Evolutionary conservation across 2,888 invertebrate species (phyloP).

Genomic region (Aspidiotus destructor): DNA sequence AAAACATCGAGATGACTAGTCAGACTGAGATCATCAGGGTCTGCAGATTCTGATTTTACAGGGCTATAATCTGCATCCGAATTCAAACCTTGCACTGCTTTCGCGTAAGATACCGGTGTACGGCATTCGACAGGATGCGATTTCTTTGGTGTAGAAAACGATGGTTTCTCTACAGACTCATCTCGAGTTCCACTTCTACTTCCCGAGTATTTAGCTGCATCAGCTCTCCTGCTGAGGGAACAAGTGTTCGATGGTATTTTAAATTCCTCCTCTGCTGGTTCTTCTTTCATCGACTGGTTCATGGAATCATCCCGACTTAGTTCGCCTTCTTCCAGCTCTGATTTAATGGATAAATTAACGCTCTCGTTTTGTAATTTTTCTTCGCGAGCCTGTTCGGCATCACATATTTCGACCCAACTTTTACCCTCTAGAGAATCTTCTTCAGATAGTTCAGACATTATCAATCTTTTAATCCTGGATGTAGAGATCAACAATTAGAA

Average conservation of each 20-base stretch:
- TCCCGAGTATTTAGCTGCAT: background rate
- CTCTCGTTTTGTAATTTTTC: background rate
- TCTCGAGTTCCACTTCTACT: background rate
- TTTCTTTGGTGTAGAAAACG: background rate
- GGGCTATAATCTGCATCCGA: background rate
- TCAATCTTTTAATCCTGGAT: conserved; percentile 3
- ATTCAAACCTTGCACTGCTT: conserved; percentile 7
- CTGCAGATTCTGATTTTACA: background rate
- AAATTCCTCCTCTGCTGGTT: conserved; percentile 7
- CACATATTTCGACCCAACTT: conserved; percentile 27
- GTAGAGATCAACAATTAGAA: background rate
- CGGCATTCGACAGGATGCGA: background rate
- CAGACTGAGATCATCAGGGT: conserved; percentile 31
- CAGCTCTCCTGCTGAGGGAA: too few relatives aligned
- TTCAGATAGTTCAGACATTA: conserved; percentile 8
- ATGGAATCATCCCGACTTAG: background rate
- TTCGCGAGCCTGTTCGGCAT: conserved; percentile 10
- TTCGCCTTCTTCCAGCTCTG: conserved; percentile 3
- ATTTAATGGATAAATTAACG: background rate
- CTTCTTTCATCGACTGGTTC: background rate
- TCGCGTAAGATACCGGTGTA: conserved; percentile 15
- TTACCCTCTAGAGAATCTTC: background rate
- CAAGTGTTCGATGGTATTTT: too few relatives aligned
- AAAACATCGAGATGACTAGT: conserved; percentile 33
- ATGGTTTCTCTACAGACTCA: background rate